These are phyloP conservation scores for Enteromius mattozi DNA, from an alignment of 2,797 vertebrate genomes.

Conservation along the genomic window DNA sequence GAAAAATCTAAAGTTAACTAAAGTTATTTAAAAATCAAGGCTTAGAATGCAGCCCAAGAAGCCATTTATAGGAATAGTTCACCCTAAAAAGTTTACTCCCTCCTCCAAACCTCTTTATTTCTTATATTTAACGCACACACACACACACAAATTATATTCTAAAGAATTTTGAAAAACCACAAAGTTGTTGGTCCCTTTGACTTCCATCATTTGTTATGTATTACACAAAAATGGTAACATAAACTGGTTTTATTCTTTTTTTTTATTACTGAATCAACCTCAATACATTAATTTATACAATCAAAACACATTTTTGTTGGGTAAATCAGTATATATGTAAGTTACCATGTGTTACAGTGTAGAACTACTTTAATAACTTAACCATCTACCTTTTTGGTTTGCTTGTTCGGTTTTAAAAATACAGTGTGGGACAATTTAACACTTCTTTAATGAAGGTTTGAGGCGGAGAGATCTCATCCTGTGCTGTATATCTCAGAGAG, in stretches of 20 bases:
- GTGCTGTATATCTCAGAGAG: slow-evolving; percentile 13
- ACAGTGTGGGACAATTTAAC: not conserved
- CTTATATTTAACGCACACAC: no score
- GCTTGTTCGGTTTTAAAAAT: not conserved
- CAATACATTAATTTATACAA: not conserved
- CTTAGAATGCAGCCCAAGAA: not conserved
- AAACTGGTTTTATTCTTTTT: not conserved
- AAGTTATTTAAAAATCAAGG: not conserved
- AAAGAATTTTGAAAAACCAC: no score
- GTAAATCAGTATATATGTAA: not conserved
- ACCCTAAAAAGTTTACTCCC: no score
- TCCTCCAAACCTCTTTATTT: no score
- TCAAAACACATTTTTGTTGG: not conserved
- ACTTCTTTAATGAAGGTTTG: slow-evolving; percentile 7
- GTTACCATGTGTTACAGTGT: not conserved
- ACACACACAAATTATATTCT: no score
- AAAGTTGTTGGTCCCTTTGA: no score
- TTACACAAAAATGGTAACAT: not conserved
- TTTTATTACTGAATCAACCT: not conserved
- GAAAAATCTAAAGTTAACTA: no score
- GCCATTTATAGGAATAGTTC: not conserved
- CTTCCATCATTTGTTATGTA: no score
- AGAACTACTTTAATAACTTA: not conserved
- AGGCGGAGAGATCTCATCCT: slow-evolving; percentile 18
- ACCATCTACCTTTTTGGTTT: not conserved